Base-by-base conservation (phyloP, 1,140 invertebrate genomes). In the Pseudomyrmex flavicornis region DNA sequence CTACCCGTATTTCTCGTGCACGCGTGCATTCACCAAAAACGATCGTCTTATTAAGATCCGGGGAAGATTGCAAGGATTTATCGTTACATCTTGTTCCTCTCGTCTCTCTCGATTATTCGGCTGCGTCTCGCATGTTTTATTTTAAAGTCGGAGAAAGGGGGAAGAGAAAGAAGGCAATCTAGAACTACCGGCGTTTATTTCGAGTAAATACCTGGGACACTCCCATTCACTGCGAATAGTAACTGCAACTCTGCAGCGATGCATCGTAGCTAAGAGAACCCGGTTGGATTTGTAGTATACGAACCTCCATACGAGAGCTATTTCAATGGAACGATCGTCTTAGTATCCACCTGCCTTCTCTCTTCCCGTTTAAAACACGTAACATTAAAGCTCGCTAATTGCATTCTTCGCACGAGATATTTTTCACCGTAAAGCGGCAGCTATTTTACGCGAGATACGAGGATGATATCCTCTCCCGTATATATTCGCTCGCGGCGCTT, bases 1-100 rank as follows among this genome's bases (percentile, higher is more conserved):
- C 13, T 35, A 35, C 35, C 35, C 58, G 13, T 85, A 61, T 80
- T 50, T 20, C 22, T 9, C 7, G 20, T 20, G 0, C 61, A 46
- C 13, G 65, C 46, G 54, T 61, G 46, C 52, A 54, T 20, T 62
- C 61, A 17, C 66, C 82, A 52, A 68, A 82, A 74, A 56, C 13
- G 50, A 8, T 75, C 70, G 74, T 68, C 82, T 87, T 88, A 88
- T 86, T 86, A 86, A 84, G 77, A 88, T 85, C 72, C 77, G 63
- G 44, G 66, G 1, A 65, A 82, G 77, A 87, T 88, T 85, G 82
- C 58, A 79, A 80, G 82, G 76, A 88, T 86, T 77, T 68, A 73
- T 50, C 59, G 20, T 8, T 74, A 82, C 48, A 20, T 74, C n/a
- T 72, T 17, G 48, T 82, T 35, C 0, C 13, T 62, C 17, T 73